Evolutionary conservation across 2,113 vertebrate species (phyloP), one percentile per base, ranked within the genome.

Genomic region (Forbesichthys agassizii): DNA sequence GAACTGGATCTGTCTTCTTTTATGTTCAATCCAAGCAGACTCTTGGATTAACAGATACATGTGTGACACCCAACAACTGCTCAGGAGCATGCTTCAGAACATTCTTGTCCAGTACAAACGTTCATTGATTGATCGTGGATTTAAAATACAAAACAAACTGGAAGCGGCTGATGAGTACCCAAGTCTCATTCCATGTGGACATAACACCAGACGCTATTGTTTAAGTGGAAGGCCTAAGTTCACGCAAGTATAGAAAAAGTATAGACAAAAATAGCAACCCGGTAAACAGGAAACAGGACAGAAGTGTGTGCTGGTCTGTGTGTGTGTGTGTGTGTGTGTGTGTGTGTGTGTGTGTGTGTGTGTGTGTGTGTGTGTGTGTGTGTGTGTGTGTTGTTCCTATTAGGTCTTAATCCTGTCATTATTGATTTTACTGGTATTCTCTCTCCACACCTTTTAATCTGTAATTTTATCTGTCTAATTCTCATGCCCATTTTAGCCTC

Each of bases 281-380:
- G 82, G 88, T 92, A 91, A 93, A 93, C 92, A 93, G 92, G 92
- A 93, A 91, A 80, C 85, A 66, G 84, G 82, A 69, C 74, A 76
- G 80, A 68, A 69, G 73, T 12, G 9, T 33, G 56, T 61, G 56
- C 12, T 3, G 27, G 56, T 58, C 18, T 58, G 56, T 58, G 10
- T 11, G 8, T 58, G 20, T 27, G 54, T 55, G 1, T n/a, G 54
- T 3, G 0, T 20, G 18, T 58, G 2, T 58, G 56, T 55, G 53
- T 55, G 7, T 9, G 8, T 55, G 53, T 55, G 53, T 55, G 53
- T 53, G n/a, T 14, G 9, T 11, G 6, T 58, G 20, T 27, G 53
- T 55, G 5, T 4, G 53, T 3, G 10, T 20, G 18, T 58, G 4
- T 58, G 56, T 20, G 53, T 55, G 16, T 3, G n/a, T n/a, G n/a